A percentile compares a stretch with the other conserved stretches of the same genome.
These are phyloP conservation scores for Agrilus mali DNA, from an alignment of 2,888 invertebrate genomes.

Conservation along the genomic window DNA sequence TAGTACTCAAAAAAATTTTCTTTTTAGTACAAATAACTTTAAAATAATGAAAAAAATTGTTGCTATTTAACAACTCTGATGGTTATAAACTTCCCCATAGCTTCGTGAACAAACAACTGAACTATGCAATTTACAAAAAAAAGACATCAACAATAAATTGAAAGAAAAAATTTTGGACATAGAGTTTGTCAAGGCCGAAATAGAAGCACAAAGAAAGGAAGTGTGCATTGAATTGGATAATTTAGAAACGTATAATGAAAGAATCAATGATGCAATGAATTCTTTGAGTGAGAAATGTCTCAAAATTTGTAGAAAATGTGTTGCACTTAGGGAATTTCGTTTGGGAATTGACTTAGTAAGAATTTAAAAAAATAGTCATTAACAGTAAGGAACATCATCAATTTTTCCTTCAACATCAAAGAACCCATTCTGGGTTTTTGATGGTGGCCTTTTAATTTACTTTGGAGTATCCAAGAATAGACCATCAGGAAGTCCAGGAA, in stretches of 20 bases:
- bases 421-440: no score
- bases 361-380: no score
- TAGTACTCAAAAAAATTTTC: neutral
- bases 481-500: no score
- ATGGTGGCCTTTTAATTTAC: no score
- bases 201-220: neutral
- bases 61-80: no score
- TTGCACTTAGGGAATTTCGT: neutral
- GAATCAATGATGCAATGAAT: neutral
- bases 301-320: neutral
- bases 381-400: no score
- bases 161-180: neutral
- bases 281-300: neutral
- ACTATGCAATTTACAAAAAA: constrained; percentile 57
- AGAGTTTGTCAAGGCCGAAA: neutral
- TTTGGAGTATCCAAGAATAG: no score
- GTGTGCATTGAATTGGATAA: neutral
- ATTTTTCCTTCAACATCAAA: no score
- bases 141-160: constrained; percentile 17
- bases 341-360: neutral
- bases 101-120: constrained; percentile 62
- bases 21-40: no score
- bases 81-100: constrained; percentile 24
- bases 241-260: neutral
- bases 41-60: no score